Evolutionary conservation across 2,888 invertebrate species (phyloP), one percentile per base, ranked within the genome.

Genomic region (Thalpophila matura): DNA sequence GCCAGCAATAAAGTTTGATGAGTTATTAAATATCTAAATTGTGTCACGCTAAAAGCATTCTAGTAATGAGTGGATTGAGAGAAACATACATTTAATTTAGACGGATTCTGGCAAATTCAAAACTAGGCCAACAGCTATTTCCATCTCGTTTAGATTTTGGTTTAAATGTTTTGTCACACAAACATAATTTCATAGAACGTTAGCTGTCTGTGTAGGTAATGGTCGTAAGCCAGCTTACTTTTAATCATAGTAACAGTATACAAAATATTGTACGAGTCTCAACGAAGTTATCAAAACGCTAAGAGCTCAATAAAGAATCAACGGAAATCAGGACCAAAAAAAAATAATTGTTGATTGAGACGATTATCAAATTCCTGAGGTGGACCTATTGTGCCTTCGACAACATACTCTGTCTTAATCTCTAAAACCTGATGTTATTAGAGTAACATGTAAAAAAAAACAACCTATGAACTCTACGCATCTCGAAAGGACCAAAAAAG

Each of bases 291-390:
- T 42, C n/a, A 40, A 70, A 67, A 68, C 6, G 6, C 12, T 49
- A 20, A 53, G 45, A 43, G 50, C 42, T 74, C 38, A 62, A 58
- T 62, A 24, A 54, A 46, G 18, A 12, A 14, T 14, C 29, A 57
- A 57, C 60, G 67, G 60, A 65, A 59, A 69, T 29, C 42, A 47
- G 40, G 38, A 54, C 38, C 14, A 55, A 66, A 64, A 59, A 63
- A 55, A 18, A 5, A 27, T 40, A 26, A 35, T 63, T 79, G 61
- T 72, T 60, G 62, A 65, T 62, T 60, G 43, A 53, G 57, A 50
- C 50, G 68, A 73, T 79, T 68, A 76, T 59, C 29, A 63, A 64
- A 81, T 79, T 81, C 73, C 51, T 62, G 59, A 27, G 60, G 43
- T 46, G 20, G 38, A 50, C 14, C 54, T 58, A 62, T 77, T 74